Base-by-base conservation (phyloP, 1,140 invertebrate species). In the Drosophila orena region DNA sequence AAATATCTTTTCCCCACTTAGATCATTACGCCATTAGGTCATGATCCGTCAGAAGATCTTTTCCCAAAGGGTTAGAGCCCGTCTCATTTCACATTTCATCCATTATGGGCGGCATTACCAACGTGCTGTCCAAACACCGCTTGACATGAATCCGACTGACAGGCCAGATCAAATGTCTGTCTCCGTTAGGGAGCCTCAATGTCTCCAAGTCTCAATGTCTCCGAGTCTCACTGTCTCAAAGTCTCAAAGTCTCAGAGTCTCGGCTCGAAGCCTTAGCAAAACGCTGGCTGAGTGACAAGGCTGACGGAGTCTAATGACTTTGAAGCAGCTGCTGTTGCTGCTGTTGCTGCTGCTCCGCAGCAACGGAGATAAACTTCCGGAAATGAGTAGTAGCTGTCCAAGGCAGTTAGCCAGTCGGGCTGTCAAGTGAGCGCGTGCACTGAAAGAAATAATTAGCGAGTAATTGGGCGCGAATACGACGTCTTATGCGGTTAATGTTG, bases 381-480 rank as follows among this genome's bases (percentile, higher is more conserved):
- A 86, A 86, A 75, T 74, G 70, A 88, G 81, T 81, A 88, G 81
- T 81, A 80, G 81, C 83, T 57, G 60, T 72, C 54, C 50, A 49
- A 47, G 53, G 59, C 57, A 55, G 71, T 62, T 66, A 77, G 56
- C 53, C 44, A 42, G 4, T 68, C 53, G 43, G 42, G 49, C 62
- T 70, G 64, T 70, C 66, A 70, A 49, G 64, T 68, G 35, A 57
- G 27, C 43, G 12, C 12, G 20, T 34, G 46, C 64, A 68, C 64
- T 43, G 2, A 3, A 24, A 44, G 22, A 62, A 61, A 42, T n/a
- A 56, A 0, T 1, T 15, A 12, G 3, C 0, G n/a, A n/a, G n/a
- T n/a, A n/a, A n/a, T n/a, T n/a, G n/a, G n/a, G n/a, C n/a, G n/a
- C n/a, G 0, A 10, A 27, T n/a, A 10, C 10, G n/a, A 11, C 7